phyloP scores from a whole-genome alignment of 1,140 invertebrate genomes.

The Planococcus citri region DNA sequence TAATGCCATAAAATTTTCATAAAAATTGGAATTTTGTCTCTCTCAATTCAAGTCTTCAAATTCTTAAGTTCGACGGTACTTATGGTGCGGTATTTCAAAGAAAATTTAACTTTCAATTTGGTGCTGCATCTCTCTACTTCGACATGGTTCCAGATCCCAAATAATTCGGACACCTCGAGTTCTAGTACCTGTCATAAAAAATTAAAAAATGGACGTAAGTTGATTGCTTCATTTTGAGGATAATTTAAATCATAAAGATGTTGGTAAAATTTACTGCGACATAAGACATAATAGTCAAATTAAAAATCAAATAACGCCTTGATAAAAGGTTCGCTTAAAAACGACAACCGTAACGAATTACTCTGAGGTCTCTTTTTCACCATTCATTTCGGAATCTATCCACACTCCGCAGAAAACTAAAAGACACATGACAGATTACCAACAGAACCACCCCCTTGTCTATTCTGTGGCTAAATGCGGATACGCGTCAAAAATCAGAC shows the following conservation, averaged over 20 bases:
- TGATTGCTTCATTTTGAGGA: too few relatives aligned
- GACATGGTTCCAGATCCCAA: too few relatives aligned
- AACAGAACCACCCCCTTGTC: neutral
- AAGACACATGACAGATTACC: slow-evolving; percentile 6
- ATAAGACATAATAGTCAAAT: neutral
- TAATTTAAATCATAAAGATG: neutral
- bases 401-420: neutral
- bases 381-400: slow-evolving; percentile 1
- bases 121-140: too few relatives aligned
- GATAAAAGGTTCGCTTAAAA: neutral
- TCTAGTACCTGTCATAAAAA: too few relatives aligned
- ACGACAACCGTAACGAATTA: slow-evolving; percentile 2
- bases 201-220: too few relatives aligned
- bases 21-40: too few relatives aligned
- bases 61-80: too few relatives aligned
- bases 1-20: too few relatives aligned
- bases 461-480: neutral
- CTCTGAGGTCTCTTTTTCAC: neutral
- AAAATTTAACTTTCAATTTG: too few relatives aligned
- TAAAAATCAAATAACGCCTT: neutral
- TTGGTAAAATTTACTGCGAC: neutral
- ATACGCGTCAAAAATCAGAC: slow-evolving; percentile 2
- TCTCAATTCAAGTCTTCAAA: too few relatives aligned
- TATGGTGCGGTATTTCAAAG: too few relatives aligned
- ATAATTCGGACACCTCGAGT: too few relatives aligned